phyloP scores from a whole-genome alignment of 2,888 invertebrate species.

The Cephalotes varians region DNA sequence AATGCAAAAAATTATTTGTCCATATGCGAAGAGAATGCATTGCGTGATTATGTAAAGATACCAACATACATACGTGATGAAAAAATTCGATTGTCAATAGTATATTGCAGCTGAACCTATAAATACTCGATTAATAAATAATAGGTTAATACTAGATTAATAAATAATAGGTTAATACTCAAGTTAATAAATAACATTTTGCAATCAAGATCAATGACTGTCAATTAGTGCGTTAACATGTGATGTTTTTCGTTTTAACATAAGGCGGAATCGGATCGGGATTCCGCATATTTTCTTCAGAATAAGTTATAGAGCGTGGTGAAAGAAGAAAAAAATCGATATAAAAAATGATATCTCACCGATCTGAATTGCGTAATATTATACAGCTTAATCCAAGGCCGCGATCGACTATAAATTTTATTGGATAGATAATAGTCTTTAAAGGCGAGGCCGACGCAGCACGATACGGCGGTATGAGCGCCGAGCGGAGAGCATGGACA shows the following conservation, averaged over 20 bases:
- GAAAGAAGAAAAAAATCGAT: not conserved
- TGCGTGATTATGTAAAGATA: not conserved
- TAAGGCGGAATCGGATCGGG: constrained; percentile 34
- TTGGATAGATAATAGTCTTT: constrained; percentile 66
- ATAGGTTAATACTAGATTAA: too few species aligned
- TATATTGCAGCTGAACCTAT: constrained; percentile 41
- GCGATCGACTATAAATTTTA: constrained; percentile 77
- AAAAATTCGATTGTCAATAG: constrained; percentile 56
- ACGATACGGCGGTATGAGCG: not conserved
- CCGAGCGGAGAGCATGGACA: constrained; percentile 27
- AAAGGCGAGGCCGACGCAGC: constrained; percentile 2
- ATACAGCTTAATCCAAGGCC: constrained; percentile 75
- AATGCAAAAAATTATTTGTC: not conserved
- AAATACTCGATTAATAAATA: too few species aligned
- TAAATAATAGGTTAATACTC: too few species aligned
- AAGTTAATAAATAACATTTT: constrained; percentile 46
- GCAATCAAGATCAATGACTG: constrained; percentile 61
- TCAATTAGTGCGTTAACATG: constrained; percentile 19
- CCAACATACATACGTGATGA: not conserved
- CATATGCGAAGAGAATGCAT: not conserved
- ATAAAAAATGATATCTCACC: constrained; percentile 16
- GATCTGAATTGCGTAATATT: constrained; percentile 70
- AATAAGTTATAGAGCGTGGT: not conserved
- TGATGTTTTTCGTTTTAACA: constrained; percentile 10
- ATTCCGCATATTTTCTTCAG: constrained; percentile 37